A percentile compares a stretch with the other conserved stretches of the same genome.
Conservation (phyloP, 2,113 vertebrate species). For the Syngnathus typhle region DNA sequence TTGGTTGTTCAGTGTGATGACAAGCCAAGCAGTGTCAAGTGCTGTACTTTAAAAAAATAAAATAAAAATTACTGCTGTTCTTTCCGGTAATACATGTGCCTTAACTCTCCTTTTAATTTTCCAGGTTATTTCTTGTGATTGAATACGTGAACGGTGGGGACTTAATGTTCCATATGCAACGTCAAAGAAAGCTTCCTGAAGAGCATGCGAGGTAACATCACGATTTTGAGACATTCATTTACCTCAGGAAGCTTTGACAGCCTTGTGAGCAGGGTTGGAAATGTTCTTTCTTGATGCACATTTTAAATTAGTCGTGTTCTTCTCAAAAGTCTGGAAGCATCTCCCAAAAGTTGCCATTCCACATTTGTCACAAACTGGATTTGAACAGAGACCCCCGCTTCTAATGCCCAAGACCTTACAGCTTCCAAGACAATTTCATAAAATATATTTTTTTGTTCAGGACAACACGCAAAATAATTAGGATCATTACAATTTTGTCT, state of each 20-base stretch:
- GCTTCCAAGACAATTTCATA: no score
- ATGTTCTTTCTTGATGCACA: no score
- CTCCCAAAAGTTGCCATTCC: no score
- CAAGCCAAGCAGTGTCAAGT: not conserved
- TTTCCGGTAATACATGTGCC: constrained; percentile 2
- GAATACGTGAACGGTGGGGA: constrained; percentile 97
- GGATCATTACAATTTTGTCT: no score
- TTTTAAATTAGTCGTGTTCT: no score
- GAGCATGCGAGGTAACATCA: constrained; percentile 87
- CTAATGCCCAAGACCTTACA: no score
- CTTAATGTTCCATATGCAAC: constrained; percentile 99
- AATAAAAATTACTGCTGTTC: not conserved
- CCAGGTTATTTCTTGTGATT: constrained; percentile 93
- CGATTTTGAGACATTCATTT: constrained; percentile 11
- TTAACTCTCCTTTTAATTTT: constrained; percentile 2
- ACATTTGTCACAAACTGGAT: no score
- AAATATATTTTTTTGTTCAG: no score
- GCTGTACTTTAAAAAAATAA: not conserved
- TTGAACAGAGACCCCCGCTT: no score
- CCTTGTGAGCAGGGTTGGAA: not conserved
- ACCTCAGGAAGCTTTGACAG: not conserved
- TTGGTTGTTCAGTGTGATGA: not conserved
- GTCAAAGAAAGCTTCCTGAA: constrained; percentile 93
- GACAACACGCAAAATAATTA: no score
- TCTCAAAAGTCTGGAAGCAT: no score